These are phyloP conservation scores for Adineta ricciae DNA, from an alignment of 2,888 invertebrate species.

Conservation along the genomic window DNA sequence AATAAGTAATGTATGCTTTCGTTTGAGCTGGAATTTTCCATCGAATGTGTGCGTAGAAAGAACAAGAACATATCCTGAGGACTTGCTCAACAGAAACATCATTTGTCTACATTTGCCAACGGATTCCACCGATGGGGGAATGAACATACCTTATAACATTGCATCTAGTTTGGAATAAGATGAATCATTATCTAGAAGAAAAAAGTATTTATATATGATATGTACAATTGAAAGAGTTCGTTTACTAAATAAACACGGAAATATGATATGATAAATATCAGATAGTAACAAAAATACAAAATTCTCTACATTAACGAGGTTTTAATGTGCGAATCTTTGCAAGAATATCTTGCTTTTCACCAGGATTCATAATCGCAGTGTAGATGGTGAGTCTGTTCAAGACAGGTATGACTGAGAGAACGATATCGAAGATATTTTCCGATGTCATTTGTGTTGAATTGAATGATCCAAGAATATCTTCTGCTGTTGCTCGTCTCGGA, in stretches of 20 bases:
- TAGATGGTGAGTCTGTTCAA: neutral
- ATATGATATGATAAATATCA: neutral
- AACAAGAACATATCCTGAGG: neutral
- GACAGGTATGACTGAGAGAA: neutral
- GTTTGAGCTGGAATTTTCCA: neutral
- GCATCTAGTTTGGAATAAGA: neutral
- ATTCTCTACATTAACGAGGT: neutral
- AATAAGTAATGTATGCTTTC: neutral
- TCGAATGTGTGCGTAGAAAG: neutral
- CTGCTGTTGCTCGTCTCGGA: neutral
- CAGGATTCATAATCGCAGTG: neutral
- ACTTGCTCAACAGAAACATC: neutral
- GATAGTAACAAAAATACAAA: no score
- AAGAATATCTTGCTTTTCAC: neutral
- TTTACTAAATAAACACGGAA: neutral
- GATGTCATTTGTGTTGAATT: neutral
- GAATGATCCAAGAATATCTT: neutral
- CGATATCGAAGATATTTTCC: neutral
- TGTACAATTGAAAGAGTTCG: neutral
- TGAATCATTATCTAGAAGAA: neutral
- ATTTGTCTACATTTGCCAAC: neutral
- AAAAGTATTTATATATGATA: neutral
- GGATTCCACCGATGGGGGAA: no score
- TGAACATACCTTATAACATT: neutral
- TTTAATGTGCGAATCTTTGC: slow-evolving; percentile 4